Base-by-base conservation (phyloP, 2,797 vertebrate genomes). In the Chelidonichthys spinosus region DNA sequence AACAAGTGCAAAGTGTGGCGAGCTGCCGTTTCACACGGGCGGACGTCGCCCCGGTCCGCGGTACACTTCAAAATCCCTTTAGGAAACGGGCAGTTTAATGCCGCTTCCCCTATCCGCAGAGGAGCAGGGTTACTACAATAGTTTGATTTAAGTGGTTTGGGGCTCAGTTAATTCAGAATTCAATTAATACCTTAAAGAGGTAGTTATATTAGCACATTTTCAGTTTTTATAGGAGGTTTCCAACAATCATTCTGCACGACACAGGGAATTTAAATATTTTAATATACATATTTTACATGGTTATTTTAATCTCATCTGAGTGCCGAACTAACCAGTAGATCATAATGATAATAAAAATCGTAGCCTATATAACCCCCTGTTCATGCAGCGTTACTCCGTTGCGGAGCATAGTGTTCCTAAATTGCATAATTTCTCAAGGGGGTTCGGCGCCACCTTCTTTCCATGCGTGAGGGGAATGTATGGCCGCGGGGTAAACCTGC, bases 1-100 rank as follows among this genome's bases (percentile, higher is more conserved):
- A 88, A 93, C 92, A 94, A 94, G 93, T 92, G 90, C 90, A 90
- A 63, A 65, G 78, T 59, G 80, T 3, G 76, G 58, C 17, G 63
- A 68, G 76, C 46, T n/a, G 73, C 65, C 3, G 55, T 47, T 25
- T 65, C 62, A 75, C 68, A 50, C 44, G 43, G 74, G 46, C 59
- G 7, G n/a, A 52, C 7, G 36, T 46, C 46, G 17, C 36, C 32
- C 25, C 36, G 35, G 13, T 7, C 36, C 54, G 17, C 0, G 7
- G 5, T 4, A 2, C 4, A 1, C 9, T 3, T 11, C 47, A 33
- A 15, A 36, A 56, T 11, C 15, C 68, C 52, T 4, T 39, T 1
- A 43, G 43, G 25, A 69, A 72, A 43, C 14, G 1, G 7, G 10
- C 17, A 1, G 3, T 50, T 42, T 40, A 2, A 25, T 4, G 6